Evolutionary conservation across 92 coral and sea anemone species (phyloP), one percentile per base, ranked within the genome.

Genomic region (Epizoanthus illoricatus): DNA sequence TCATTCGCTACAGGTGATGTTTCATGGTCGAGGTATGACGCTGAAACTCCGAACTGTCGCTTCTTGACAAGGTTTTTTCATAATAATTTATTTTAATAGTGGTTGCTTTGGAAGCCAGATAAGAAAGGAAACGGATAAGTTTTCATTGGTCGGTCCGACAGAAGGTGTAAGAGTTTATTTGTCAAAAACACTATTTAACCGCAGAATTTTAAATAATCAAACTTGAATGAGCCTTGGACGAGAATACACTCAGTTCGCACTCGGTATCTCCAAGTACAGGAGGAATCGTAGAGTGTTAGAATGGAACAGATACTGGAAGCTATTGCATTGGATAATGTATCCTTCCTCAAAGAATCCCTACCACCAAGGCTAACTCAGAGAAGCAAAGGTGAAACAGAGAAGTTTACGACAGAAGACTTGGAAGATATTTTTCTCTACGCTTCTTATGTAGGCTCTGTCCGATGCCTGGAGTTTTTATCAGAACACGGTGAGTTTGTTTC

Each of bases 401-500:
- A 63, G 18, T 7, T 63, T 12, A 78, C 71, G 63, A 63, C 82
- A 78, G 82, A 78, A 41, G 71, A 78, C 45, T 40, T 78, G 10
- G 58, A 78, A 41, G 82, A 78, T 78, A 5, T 78, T 20, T 78
- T 63, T 28, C 41, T 78, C 1, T 70, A 78, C 13, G 82, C 82
- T 5, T 43, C 82, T 5, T 78, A 41, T 21, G 42, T 78, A 7
- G 82, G 82, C 5, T 63, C 82, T 42, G 7, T 42, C 5, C 67
- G 52, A 13, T 78, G 82, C 49, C 82, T 78, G 7, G 60, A 43
- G 82, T 45, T 41, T 63, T 78, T 78, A 55, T 43, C 82, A 20
- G 28, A 63, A 13, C 65, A 63, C 21, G 82, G 82, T 78, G 17
- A 33, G 82, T 45, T 20, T 62, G 0, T 10, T 20, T 15, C 16